phyloP scores from a whole-genome alignment of 2,888 invertebrate species.

The Brachycybe producta region DNA sequence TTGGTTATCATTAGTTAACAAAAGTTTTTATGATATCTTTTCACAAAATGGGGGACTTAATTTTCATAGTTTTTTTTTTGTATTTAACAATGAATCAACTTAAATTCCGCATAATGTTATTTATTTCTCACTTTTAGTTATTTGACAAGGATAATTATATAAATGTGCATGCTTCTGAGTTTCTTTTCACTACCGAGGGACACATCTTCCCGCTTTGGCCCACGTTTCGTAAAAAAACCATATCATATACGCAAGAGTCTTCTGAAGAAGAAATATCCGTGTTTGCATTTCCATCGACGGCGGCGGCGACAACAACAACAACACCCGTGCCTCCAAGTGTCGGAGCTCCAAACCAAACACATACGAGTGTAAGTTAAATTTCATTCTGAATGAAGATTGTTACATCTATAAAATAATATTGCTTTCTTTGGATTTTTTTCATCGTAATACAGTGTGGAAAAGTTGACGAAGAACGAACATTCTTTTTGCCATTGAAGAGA shows the following conservation, averaged over 20 bases:
- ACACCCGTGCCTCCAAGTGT: slow-evolving; percentile 4
- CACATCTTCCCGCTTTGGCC: slow-evolving; percentile 41
- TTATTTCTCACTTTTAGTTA: slow-evolving; percentile 36
- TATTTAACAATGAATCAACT: no score
- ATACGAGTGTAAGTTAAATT: background rate
- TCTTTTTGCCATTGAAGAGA: slow-evolving; percentile 25
- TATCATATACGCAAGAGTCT: slow-evolving; percentile 12
- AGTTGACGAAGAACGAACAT: slow-evolving; percentile 25
- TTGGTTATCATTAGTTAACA: slow-evolving; percentile 3
- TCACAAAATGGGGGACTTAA: no score
- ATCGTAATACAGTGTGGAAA: slow-evolving; percentile 22
- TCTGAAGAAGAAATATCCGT: background rate
- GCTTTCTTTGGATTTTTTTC: background rate
- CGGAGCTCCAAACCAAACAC: background rate
- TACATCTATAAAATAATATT: background rate
- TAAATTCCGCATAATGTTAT: slow-evolving; percentile 12
- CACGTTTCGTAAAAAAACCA: slow-evolving; percentile 23
- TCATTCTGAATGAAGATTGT: background rate
- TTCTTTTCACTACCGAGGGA: slow-evolving; percentile 48
- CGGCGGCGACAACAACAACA: background rate
- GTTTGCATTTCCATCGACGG: background rate
- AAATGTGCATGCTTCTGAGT: slow-evolving; percentile 40
- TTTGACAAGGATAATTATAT: slow-evolving; percentile 48
- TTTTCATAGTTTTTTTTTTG: no score
- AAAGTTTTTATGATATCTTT: no score